A percentile compares a stretch with the other conserved stretches of the same genome.
Evolutionary conservation across 2,113 vertebrate genomes (phyloP).

Genomic region (Talpa occidentalis): DNA sequence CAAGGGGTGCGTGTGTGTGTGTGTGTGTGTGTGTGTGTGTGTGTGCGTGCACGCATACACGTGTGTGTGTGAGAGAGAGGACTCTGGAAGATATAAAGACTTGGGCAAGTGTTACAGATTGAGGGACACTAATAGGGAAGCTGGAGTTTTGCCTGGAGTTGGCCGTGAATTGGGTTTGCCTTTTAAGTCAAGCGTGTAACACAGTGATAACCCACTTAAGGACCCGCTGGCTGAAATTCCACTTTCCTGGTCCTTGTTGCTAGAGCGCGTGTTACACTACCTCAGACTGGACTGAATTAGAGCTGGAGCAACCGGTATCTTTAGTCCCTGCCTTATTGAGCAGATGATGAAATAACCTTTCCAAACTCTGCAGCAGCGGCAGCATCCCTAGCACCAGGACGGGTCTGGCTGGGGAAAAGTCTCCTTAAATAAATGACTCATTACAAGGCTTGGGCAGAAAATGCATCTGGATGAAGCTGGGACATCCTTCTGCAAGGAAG

Average conservation of each 20-base stretch:
- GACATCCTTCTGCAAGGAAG: background rate
- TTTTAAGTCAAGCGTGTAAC: background rate
- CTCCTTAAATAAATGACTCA: background rate
- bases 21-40: background rate
- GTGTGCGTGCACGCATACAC: too few relatives aligned
- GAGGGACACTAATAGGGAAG: background rate
- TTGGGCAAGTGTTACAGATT: background rate
- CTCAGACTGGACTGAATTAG: constrained; percentile 26
- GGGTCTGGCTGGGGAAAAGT: background rate
- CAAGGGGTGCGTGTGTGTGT: background rate
- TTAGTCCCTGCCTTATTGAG: background rate
- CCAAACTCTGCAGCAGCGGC: background rate
- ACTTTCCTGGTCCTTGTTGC: background rate
- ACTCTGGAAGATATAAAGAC: background rate
- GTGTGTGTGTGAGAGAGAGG: too few relatives aligned
- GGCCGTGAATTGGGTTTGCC: background rate
- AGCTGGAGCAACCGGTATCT: constrained; percentile 16
- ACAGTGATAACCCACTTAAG: background rate
- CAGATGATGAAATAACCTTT: background rate
- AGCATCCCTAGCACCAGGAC: background rate
- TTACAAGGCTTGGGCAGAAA: background rate
- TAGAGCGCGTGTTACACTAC: background rate
- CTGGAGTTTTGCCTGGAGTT: background rate
- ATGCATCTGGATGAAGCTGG: background rate
- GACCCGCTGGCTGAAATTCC: background rate